Evolutionary conservation across 1,140 invertebrate species (phyloP), one percentile per base, ranked within the genome.

Genomic region (Solenopsis fugax): DNA sequence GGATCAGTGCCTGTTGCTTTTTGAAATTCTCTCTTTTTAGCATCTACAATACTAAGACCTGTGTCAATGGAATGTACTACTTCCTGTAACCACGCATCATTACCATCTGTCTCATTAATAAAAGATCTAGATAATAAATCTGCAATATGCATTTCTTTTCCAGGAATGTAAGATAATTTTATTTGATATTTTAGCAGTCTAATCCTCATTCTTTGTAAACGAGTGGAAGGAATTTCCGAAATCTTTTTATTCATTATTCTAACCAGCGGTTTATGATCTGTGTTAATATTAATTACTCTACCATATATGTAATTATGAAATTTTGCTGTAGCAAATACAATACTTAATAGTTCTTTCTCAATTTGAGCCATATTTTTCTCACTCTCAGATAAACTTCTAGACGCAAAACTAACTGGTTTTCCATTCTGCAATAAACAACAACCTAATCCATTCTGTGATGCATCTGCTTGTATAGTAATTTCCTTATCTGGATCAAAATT

Each of bases 291-390:
- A 9, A 41, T 65, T 65, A n/a, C 13, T 37, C 7, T 37, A 2
- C 62, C 34, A 65, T 65, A 65, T 7, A 65, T 65, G 37, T 65
- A 65, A 13, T 65, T 16, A 65, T 65, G 34, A 37, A 65, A 65
- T n/a, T 65, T 65, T 5, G 18, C 16, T 65, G 18, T 65, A 18
- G 18, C 24, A 10, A 65, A 65, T 9, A 65, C 0, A 18, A 65
- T 37, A 65, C 34, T 65, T 34, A 65, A 65, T n/a, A 37, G 7
- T n/a, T n/a, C 16, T 65, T 37, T 65, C 4, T 65, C 62, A 41
- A 65, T 65, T 65, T 65, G 34, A 65, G 34, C 62, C 16, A 65
- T 18, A 37, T 37, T 65, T 65, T 65, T 1, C 7, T 65, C 34
- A 65, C 34, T 65, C 5, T n/a, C n/a, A 2, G 62, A 10, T n/a